Conservation (phyloP, 92 coral and sea anemone genomes). For the Epizoanthus fatuus region DNA sequence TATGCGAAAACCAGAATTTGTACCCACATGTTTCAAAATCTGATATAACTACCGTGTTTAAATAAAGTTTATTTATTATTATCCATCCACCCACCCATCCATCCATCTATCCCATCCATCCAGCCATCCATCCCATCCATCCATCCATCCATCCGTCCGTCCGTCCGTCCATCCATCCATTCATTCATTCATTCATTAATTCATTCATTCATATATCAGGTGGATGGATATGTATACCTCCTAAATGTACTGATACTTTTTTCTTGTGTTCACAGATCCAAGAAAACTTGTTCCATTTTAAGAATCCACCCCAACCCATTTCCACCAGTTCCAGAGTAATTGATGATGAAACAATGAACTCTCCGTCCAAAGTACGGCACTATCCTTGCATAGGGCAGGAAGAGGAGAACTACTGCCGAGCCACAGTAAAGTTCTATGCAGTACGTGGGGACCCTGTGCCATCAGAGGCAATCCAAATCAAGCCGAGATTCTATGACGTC, state of each 20-base stretch:
- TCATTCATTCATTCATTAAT: too few relatives aligned
- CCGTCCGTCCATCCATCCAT: too few relatives aligned
- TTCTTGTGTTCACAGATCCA: constrained; percentile 26
- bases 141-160: too few relatives aligned
- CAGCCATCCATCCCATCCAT: too few relatives aligned
- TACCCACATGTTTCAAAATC: too few relatives aligned
- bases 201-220: too few relatives aligned
- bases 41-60: too few relatives aligned
- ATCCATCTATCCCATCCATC: too few relatives aligned
- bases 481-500: constrained; percentile 87
- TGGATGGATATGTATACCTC: too few relatives aligned
- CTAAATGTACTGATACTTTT: neutral
- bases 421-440: constrained; percentile 66
- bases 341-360: constrained; percentile 40
- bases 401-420: constrained; percentile 69
- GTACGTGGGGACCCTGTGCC: constrained; percentile 45
- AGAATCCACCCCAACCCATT: constrained; percentile 27
- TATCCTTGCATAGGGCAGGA: constrained; percentile 70
- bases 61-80: too few relatives aligned
- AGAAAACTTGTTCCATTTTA: constrained; percentile 38
- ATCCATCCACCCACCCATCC: too few relatives aligned
- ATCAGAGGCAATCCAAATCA: constrained; percentile 53
- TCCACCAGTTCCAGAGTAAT: constrained; percentile 28
- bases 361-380: constrained; percentile 48
- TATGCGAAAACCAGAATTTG: too few relatives aligned